These are phyloP conservation scores for Lycorma delicatula DNA, from an alignment of 1,140 invertebrate species.

Conservation along the genomic window DNA sequence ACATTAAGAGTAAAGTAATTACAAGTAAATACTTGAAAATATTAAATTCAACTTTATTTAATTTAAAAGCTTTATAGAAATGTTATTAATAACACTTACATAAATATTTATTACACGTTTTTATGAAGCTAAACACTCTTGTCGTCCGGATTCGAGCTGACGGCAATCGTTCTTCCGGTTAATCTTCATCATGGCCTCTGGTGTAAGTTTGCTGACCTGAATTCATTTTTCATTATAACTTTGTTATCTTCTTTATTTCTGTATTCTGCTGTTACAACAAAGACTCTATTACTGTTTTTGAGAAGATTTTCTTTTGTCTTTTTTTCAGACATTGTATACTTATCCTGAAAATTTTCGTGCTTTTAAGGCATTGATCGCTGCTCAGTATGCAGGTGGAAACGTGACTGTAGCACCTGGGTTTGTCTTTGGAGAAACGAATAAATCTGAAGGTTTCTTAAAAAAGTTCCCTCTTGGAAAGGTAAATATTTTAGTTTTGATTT, in stretches of 20 bases:
- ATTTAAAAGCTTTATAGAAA: too few species aligned
- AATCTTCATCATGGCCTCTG: conserved; percentile 27
- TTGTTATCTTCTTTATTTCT: background rate
- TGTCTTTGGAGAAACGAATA: conserved; percentile 90
- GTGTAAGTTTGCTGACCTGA: conserved; percentile 18
- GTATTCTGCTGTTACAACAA: background rate
- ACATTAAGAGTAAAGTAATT: too few species aligned
- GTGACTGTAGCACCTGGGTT: conserved; percentile 79
- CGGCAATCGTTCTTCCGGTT: too few species aligned
- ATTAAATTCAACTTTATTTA: too few species aligned
- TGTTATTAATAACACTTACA: too few species aligned
- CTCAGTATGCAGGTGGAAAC: conserved; percentile 83
- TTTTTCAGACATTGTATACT: conserved; percentile 71
- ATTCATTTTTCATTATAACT: background rate
- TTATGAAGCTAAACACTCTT: too few species aligned
- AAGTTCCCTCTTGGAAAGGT: conserved; percentile 96
- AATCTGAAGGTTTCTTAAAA: conserved; percentile 71
- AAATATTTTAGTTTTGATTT: conserved; percentile 35
- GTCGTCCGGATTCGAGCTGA: too few species aligned
- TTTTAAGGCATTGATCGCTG: conserved; percentile 88
- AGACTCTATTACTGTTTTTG: conserved; percentile 1
- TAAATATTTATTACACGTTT: too few species aligned
- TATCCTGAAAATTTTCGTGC: conserved; percentile 93
- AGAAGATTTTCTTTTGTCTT: background rate
- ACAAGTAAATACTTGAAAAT: too few species aligned